Conservation (phyloP, 1,140 invertebrate genomes). For the Bathynomus jamesi region DNA sequence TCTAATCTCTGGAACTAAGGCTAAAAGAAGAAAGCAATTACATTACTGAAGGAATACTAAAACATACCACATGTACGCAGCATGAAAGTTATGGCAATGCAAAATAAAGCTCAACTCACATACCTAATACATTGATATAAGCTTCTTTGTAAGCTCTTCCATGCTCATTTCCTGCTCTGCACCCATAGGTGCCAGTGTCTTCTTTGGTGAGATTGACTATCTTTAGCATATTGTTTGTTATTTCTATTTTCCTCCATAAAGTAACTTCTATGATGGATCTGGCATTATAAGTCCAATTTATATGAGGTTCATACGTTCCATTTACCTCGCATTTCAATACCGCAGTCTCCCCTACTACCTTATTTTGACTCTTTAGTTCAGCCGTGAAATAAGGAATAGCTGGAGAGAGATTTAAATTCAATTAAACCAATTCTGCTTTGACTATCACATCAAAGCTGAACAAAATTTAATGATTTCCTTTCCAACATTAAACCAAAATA, state of each 20-base stretch:
- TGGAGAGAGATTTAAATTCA: constrained; percentile 46
- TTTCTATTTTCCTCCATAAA: background rate
- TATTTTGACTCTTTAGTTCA: constrained; percentile 80
- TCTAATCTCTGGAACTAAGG: constrained; percentile 77
- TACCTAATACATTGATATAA: constrained; percentile 88
- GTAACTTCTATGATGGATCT: constrained; percentile 51
- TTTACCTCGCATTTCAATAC: constrained; percentile 78
- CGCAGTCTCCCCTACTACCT: constrained; percentile 82
- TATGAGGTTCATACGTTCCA: constrained; percentile 79
- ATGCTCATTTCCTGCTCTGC: constrained; percentile 95
- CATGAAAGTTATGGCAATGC: background rate
- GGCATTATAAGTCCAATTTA: constrained; percentile 96
- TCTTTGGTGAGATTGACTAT: constrained; percentile 73
- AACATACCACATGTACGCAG: background rate
- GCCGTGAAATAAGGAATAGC: constrained; percentile 85
- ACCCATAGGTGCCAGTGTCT: constrained; percentile 92
- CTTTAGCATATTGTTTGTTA: constrained; percentile 58
- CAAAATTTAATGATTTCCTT: background rate
- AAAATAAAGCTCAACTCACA: no score
- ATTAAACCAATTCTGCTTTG: no score
- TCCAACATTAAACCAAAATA: background rate
- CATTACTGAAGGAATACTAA: background rate
- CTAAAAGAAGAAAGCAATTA: constrained; percentile 23
- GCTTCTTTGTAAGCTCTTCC: constrained; percentile 98
- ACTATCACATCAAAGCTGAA: no score